These are phyloP conservation scores for Uromys caudimaculatus DNA, from an alignment of 2,797 vertebrate genomes.

Conservation along the genomic window DNA sequence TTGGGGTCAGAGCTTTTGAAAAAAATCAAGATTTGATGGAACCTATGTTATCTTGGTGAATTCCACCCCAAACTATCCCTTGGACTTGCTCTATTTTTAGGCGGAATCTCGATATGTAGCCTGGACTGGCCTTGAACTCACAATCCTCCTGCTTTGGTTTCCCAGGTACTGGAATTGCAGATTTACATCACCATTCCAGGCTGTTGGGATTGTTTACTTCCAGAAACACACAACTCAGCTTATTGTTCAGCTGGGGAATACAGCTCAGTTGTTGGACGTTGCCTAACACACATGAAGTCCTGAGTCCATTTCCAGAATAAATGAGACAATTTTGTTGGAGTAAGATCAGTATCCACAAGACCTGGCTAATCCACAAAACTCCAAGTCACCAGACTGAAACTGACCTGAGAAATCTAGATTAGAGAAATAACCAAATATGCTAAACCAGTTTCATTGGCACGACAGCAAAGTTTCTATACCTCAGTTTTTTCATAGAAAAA, in stretches of 20 bases:
- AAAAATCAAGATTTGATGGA: not conserved
- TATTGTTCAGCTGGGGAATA: not conserved
- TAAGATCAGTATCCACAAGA: not conserved
- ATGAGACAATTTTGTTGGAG: not conserved
- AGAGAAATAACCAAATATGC: not conserved
- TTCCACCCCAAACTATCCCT: not conserved
- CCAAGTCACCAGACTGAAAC: not conserved
- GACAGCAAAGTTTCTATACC: not conserved
- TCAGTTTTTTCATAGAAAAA: not conserved
- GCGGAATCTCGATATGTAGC: not conserved
- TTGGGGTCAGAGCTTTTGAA: not conserved
- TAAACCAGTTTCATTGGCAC: not conserved
- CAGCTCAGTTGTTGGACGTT: not conserved
- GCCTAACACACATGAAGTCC: not conserved
- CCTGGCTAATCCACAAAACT: not conserved
- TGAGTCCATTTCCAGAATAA: not conserved
- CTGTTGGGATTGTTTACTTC: not conserved
- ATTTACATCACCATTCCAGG: too few relatives aligned
- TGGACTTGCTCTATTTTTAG: not conserved
- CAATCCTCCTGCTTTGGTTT: not conserved
- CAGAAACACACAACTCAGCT: not conserved
- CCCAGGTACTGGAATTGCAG: not conserved
- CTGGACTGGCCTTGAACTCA: not conserved
- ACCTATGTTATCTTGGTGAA: not conserved
- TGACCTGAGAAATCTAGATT: not conserved